phyloP scores from a whole-genome alignment of 2,797 vertebrate species.

The Fistularia tabacaria region DNA sequence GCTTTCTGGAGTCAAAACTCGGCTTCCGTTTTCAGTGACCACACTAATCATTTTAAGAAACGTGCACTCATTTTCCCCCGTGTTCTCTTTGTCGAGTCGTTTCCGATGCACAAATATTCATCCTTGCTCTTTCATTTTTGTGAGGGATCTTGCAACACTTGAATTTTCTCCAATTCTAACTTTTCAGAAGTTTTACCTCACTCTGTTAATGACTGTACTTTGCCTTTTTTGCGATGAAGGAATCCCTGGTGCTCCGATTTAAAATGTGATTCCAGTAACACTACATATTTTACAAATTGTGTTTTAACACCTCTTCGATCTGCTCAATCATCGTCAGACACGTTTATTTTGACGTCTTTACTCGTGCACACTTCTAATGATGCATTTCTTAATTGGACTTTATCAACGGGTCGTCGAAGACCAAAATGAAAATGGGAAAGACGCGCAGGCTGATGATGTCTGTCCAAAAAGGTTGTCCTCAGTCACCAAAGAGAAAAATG shows the following conservation, averaged over 20 bases:
- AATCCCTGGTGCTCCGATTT: constrained; percentile 66
- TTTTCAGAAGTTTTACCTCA: constrained; percentile 59
- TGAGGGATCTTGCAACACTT: constrained; percentile 46
- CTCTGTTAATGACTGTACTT: constrained; percentile 33
- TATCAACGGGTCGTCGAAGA: neutral
- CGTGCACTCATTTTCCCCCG: constrained; percentile 25
- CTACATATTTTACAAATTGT: constrained; percentile 37
- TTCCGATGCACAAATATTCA: constrained; percentile 50
- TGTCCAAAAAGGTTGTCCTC: constrained; percentile 33
- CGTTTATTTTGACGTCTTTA: neutral
- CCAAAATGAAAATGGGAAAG: constrained; percentile 11
- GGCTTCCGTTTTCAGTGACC: too few relatives aligned
- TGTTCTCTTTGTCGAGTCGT: constrained; percentile 17
- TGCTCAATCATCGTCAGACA: too few relatives aligned
- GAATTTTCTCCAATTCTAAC: constrained; percentile 38
- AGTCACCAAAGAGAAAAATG: constrained; percentile 61
- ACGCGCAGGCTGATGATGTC: neutral
- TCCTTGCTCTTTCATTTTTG: constrained; percentile 19
- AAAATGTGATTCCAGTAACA: constrained; percentile 49
- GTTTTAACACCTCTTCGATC: constrained; percentile 3
- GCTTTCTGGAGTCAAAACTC: constrained; percentile 1
- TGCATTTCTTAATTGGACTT: constrained; percentile 8
- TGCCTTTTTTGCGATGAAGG: constrained; percentile 40
- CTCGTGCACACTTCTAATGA: neutral
- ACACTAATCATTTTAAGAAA: constrained; percentile 17